Conservation (phyloP, 1,140 invertebrate genomes). For the Drosophila subpulchrella region DNA sequence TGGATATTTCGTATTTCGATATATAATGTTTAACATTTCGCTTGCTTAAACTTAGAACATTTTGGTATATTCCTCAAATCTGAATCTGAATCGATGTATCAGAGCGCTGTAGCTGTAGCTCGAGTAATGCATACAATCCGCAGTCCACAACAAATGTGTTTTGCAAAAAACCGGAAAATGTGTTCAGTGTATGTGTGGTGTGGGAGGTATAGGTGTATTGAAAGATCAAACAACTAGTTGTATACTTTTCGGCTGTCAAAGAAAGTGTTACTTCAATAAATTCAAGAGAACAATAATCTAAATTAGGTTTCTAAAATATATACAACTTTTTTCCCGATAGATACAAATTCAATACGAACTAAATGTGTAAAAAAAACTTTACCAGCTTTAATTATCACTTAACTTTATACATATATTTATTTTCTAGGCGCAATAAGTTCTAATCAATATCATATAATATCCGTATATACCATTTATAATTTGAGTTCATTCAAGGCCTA, state of each 20-base stretch:
- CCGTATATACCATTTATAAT: constrained; percentile 21
- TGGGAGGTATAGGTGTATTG: constrained; percentile 1
- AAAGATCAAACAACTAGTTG: constrained; percentile 11
- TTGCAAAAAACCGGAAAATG: constrained; percentile 58
- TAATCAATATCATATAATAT: constrained; percentile 18
- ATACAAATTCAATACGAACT: neutral
- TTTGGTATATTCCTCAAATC: constrained; percentile 40
- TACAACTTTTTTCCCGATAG: constrained; percentile 1
- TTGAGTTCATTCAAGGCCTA: constrained; percentile 51
- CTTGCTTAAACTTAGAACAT: constrained; percentile 52
- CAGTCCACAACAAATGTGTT: constrained; percentile 47
- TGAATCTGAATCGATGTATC: constrained; percentile 49
- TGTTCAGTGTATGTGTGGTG: constrained; percentile 19
- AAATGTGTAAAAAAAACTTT: neutral
- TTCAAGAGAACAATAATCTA: neutral
- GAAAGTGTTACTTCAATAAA: neutral
- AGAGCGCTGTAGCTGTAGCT: constrained; percentile 39
- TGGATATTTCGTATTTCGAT: constrained; percentile 47
- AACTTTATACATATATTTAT: constrained; percentile 33
- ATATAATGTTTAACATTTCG: constrained; percentile 50
- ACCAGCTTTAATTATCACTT: constrained; percentile 28
- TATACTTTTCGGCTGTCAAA: constrained; percentile 38
- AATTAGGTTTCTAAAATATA: neutral
- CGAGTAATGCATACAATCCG: constrained; percentile 18
- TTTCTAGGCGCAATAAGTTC: constrained; percentile 28